Evolutionary conservation across 2,888 invertebrate genomes (phyloP), one percentile per base, ranked within the genome.

Genomic region (Sceliomorpha sp.): DNA sequence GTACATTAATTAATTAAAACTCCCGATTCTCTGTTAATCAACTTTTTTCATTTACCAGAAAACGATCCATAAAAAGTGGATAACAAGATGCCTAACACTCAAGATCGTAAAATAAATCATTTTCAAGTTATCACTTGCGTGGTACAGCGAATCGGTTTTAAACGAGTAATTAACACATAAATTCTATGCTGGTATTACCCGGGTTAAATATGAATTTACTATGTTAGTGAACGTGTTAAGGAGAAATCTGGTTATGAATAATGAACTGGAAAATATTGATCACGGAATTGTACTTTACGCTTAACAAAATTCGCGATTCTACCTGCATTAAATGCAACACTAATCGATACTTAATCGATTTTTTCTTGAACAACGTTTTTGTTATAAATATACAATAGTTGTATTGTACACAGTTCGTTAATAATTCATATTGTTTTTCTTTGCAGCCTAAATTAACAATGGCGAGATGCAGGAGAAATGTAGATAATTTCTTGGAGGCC

Each of bases 401-500:
- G n/a, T n/a, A n/a, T n/a, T n/a, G n/a, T n/a, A n/a, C n/a, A n/a
- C n/a, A n/a, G n/a, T n/a, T n/a, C n/a, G n/a, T n/a, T n/a, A n/a
- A n/a, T n/a, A n/a, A n/a, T n/a, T 9, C 4, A 36, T n/a, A 6
- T n/a, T 3, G 24, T 47, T 9, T 60, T 75, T 59, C 14, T 1
- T 92, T 92, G 31, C 89, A 98, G 97, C 97, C 97, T 27, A 97
- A 97, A 89, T 89, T 98, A 76, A 96, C 97, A n/a, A 95, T 96
- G 93, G 96, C 98, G 32, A 93, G 98, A 80, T 97, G 97, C 90
- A 92, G 97, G 80, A 91, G 96, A 83, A 98, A 98, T 88, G 97
- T 98, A 17, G 98, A 98, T 87, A 98, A 98, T 89, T 98, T 98
- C 85, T 89, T 98, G 77, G 97, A 97, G 84, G 98, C 98, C 13